Evolutionary conservation across 2,888 invertebrate species (phyloP).

Genomic region (Rutpela maculata): DNA sequence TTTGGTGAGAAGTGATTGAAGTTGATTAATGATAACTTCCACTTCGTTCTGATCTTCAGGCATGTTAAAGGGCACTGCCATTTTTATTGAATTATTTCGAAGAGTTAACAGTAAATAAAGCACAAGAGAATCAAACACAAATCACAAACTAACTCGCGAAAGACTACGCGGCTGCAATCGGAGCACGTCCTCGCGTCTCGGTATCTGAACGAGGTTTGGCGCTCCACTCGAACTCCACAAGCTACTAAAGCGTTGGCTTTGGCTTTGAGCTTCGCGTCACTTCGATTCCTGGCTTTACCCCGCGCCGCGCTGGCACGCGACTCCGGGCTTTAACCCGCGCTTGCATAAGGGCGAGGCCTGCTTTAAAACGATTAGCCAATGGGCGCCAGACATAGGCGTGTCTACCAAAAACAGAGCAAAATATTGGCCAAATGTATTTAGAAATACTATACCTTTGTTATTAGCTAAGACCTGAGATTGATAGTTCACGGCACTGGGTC

Average conservation of each 20-base stretch:
- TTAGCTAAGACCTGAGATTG: constrained; percentile 59
- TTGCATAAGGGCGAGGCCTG: constrained; percentile 58
- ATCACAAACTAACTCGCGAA: constrained; percentile 52
- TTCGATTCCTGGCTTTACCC: constrained; percentile 60
- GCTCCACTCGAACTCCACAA: constrained; percentile 47
- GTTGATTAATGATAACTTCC: constrained; percentile 64
- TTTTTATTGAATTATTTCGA: constrained; percentile 51
- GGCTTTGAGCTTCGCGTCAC: constrained; percentile 55
- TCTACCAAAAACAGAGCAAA: constrained; percentile 69
- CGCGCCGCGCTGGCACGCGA: constrained; percentile 56
- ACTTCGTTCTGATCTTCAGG: constrained; percentile 69
- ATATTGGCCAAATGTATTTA: constrained; percentile 70
- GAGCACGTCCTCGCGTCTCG: constrained; percentile 61
- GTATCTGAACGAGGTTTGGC: constrained; percentile 62
- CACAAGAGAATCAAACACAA: constrained; percentile 51
- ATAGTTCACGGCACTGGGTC: constrained; percentile 55
- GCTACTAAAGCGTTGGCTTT: constrained; percentile 57
- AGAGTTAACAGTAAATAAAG: constrained; percentile 38
- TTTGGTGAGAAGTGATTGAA: constrained; percentile 61
- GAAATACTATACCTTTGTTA: constrained; percentile 64
- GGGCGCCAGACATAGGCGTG: constrained; percentile 65
- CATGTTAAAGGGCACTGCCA: constrained; percentile 72
- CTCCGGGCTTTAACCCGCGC: constrained; percentile 49
- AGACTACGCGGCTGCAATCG: constrained; percentile 44
- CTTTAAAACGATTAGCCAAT: constrained; percentile 64